A percentile compares a stretch with the other conserved stretches of the same genome.
phyloP scores from a whole-genome alignment of 2,888 invertebrate species.

The Acrocera orbiculus region DNA sequence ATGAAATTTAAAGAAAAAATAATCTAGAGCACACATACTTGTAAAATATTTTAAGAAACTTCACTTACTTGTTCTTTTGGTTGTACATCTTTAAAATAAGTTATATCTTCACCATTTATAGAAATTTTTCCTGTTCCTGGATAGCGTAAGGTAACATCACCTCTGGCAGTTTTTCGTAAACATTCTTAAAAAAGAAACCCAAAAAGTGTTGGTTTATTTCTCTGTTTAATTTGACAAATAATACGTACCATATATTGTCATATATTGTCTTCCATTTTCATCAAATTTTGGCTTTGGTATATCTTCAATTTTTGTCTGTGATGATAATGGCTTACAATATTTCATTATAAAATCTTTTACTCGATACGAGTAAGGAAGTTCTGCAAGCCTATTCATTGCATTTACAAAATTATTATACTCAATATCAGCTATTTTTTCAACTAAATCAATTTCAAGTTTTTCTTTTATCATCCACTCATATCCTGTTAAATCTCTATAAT shows the following conservation, averaged over 20 bases:
- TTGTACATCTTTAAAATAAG: slow-evolving; percentile 54
- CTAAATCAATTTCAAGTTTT: slow-evolving; percentile 42
- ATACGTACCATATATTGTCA: slow-evolving; percentile 46
- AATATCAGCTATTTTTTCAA: slow-evolving; percentile 48
- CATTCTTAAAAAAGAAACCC: slow-evolving; percentile 36
- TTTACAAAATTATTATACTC: slow-evolving; percentile 56
- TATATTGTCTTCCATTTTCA: slow-evolving; percentile 48
- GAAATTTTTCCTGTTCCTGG: slow-evolving; percentile 70
- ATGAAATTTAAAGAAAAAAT: no score
- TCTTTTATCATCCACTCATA: slow-evolving; percentile 49
- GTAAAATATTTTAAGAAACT: no score
- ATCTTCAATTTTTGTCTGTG: slow-evolving; percentile 39
- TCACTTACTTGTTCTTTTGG: slow-evolving; percentile 55
- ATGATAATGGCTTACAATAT: slow-evolving; percentile 42
- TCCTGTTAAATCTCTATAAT: slow-evolving; percentile 35
- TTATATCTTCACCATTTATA: slow-evolving; percentile 64
- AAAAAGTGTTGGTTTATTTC: no score
- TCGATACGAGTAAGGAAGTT: slow-evolving; percentile 53
- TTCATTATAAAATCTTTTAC: slow-evolving; percentile 55
- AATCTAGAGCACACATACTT: no score
- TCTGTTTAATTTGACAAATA: not conserved
- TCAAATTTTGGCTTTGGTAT: slow-evolving; percentile 52
- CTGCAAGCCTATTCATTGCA: slow-evolving; percentile 51
- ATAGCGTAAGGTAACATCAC: slow-evolving; percentile 58
- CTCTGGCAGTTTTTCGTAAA: slow-evolving; percentile 51